A percentile compares a stretch with the other conserved stretches of the same genome.
Evolutionary conservation across 2,888 invertebrate genomes (phyloP).

Genomic region (Tiphia femorata): DNA sequence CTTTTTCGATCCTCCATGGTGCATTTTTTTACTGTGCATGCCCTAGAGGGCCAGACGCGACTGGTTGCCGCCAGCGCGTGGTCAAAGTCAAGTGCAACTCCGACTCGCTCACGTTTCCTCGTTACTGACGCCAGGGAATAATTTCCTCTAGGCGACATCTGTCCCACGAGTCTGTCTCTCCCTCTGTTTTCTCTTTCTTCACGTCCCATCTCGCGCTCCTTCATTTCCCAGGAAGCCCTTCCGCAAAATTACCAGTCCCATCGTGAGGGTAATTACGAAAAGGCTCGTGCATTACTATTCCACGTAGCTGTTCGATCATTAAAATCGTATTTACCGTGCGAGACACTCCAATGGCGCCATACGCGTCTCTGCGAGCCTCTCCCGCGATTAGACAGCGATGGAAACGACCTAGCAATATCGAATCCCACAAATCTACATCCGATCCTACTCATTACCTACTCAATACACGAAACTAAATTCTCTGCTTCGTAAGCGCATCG

Average conservation of each 20-base stretch:
- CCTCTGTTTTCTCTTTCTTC: too few species aligned
- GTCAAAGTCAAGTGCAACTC: neutral
- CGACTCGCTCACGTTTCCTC: conserved; percentile 14
- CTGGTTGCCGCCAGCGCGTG: neutral
- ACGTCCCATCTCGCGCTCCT: too few species aligned
- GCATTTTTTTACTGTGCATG: neutral
- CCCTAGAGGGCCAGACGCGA: neutral
- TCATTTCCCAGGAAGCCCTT: conserved; percentile 27
- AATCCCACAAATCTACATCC: too few species aligned
- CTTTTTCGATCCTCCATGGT: too few species aligned
- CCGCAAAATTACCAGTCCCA: conserved; percentile 42
- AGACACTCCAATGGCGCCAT: neutral
- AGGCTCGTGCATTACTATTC: conserved; percentile 23
- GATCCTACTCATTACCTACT: too few species aligned
- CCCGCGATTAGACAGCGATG: neutral
- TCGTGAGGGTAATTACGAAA: conserved; percentile 32
- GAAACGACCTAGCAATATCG: too few species aligned
- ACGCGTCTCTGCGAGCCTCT: neutral
- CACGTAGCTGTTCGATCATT: conserved; percentile 37
- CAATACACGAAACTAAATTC: too few species aligned
- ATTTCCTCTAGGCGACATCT: conserved; percentile 38
- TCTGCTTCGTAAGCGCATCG: too few species aligned
- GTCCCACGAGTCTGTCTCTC: too few species aligned
- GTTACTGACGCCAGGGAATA: conserved; percentile 19
- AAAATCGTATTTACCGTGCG: conserved; percentile 45